These are phyloP conservation scores for Sebastiscus albofasciatus DNA, from an alignment of 2,797 vertebrate species.

Conservation along the genomic window DNA sequence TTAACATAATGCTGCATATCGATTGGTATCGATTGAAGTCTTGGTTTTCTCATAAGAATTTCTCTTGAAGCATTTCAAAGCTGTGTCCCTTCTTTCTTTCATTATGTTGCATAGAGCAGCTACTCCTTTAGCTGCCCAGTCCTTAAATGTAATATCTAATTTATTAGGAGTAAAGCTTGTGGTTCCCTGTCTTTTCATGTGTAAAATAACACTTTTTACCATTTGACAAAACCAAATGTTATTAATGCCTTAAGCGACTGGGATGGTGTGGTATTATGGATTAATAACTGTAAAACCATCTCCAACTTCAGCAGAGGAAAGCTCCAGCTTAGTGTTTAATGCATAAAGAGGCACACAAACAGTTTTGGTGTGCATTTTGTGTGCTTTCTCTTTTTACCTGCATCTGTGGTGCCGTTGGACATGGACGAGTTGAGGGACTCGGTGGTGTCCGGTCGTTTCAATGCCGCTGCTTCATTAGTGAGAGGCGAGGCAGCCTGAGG, in stretches of 20 bases:
- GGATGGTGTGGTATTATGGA: background rate
- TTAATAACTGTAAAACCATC: background rate
- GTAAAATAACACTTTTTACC: background rate
- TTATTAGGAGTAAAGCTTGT: background rate
- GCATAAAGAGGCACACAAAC: background rate
- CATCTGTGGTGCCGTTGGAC: constrained; percentile 97
- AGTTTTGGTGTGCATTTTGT: background rate
- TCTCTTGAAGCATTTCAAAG: background rate
- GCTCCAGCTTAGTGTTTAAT: background rate
- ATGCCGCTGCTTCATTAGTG: constrained; percentile 85
- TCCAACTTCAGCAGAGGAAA: background rate
- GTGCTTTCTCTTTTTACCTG: constrained; percentile 79
- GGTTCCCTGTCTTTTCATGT: background rate
- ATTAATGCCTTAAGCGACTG: background rate
- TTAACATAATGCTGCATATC: background rate
- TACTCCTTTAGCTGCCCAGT: background rate
- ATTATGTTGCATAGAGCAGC: background rate
- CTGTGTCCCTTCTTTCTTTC: background rate
- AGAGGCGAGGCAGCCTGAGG: constrained; percentile 84
- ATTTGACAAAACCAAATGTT: background rate
- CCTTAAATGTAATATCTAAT: constrained; percentile 10
- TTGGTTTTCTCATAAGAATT: background rate
- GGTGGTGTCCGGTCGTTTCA: constrained; percentile 94
- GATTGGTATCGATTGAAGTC: background rate
- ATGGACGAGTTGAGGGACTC: constrained; percentile 97